Conservation (phyloP, 2,113 vertebrate genomes). For the Pluvialis apricaria region DNA sequence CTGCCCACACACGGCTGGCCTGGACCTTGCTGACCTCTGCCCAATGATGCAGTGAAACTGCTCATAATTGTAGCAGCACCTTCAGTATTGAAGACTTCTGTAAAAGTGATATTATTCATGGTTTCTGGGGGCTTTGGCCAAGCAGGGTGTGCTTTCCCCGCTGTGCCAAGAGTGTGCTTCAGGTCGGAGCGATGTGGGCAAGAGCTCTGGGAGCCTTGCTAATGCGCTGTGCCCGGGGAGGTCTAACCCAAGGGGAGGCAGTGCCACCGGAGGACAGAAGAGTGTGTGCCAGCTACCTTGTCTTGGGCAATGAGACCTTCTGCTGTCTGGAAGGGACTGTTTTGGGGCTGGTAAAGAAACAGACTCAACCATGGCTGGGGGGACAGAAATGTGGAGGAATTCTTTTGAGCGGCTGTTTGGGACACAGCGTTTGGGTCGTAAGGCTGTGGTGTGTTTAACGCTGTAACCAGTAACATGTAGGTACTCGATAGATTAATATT, state of each 20-base stretch:
- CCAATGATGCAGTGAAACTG: rapidly evolving
- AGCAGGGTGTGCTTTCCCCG: neutral
- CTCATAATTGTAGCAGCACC: rapidly evolving
- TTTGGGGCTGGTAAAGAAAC: neutral
- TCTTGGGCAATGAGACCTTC: neutral
- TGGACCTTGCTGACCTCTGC: neutral
- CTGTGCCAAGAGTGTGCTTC: rapidly evolving
- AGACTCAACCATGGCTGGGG: neutral
- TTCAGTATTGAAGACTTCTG: neutral
- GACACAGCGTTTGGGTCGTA: neutral
- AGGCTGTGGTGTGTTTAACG: neutral
- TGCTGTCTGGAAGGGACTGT: neutral
- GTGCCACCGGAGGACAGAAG: neutral
- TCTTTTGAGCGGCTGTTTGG: neutral
- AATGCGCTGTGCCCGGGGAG: rapidly evolving
- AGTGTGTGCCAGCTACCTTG: neutral
- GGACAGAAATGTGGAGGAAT: neutral
- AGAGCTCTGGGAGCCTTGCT: rapidly evolving
- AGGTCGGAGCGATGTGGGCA: neutral
- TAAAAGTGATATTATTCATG: rapidly evolving
- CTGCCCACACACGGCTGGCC: rapidly evolving
- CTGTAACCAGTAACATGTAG: neutral
- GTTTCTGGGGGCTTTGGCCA: neutral
- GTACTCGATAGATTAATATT: constrained; percentile 52
- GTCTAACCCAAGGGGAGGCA: neutral